These are phyloP conservation scores for Taurulus bubalis DNA, from an alignment of 2,113 vertebrate species.

Conservation along the genomic window DNA sequence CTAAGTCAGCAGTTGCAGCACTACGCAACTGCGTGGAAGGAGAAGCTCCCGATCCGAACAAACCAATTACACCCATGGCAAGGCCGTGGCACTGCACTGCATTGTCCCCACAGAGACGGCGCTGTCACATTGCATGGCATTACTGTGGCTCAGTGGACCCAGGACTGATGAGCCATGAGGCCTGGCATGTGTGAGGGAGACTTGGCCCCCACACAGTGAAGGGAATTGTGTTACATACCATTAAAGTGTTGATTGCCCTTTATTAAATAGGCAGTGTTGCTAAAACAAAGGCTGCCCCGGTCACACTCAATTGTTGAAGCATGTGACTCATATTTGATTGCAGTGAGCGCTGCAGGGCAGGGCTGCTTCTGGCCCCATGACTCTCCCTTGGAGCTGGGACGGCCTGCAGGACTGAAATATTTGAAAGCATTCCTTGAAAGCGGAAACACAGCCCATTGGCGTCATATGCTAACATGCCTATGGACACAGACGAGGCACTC, in stretches of 20 bases:
- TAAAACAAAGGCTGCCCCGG: conserved; percentile 49
- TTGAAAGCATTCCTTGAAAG: conserved; percentile 65
- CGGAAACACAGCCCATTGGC: conserved; percentile 74
- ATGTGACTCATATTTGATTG: conserved; percentile 73
- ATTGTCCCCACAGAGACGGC: conserved; percentile 57
- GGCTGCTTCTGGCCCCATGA: conserved; percentile 53
- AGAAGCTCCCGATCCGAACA: conserved; percentile 63
- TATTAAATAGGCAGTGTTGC: conserved; percentile 47
- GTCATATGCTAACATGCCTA: conserved; percentile 68
- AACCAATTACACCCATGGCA: conserved; percentile 70
- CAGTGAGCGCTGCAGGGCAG: conserved; percentile 30
- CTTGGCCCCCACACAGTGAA: conserved; percentile 5
- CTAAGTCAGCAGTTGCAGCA: conserved; percentile 48
- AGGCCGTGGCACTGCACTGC: conserved; percentile 47
- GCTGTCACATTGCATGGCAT: conserved; percentile 49
- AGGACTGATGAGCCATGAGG: conserved; percentile 41
- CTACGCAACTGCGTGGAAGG: conserved; percentile 29
- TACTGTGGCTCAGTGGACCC: conserved; percentile 43
- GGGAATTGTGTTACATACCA: background rate
- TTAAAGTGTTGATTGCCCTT: conserved; percentile 49
- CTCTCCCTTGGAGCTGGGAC: conserved; percentile 49
- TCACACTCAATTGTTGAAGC: conserved; percentile 37
- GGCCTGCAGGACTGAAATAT: conserved; percentile 58
- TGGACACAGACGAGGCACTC: conserved; percentile 37
- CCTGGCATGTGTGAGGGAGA: conserved; percentile 42